Evolutionary conservation across 92 coral and sea anemone species (phyloP), one percentile per base, ranked within the genome.

Genomic region (Epizoanthus fatuus): DNA sequence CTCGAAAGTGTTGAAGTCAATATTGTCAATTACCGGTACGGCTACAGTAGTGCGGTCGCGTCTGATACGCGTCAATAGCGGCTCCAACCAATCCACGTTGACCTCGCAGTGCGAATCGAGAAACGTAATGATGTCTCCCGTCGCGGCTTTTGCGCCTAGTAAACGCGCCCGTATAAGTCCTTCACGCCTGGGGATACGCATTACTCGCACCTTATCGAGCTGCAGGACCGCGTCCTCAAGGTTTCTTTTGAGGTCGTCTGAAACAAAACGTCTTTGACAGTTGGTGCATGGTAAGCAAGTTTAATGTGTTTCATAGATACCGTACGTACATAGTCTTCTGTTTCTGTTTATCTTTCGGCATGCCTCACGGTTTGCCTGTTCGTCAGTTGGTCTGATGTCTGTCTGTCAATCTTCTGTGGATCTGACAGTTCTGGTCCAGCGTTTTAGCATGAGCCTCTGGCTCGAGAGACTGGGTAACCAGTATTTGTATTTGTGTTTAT

Each of bases 81-180:
- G 95, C 69, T 90, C 89, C 54, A 94, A 74, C 98, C 98, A 94
- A 68, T 85, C 93, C 38, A 79, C 95, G 69, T 94, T 94, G 13
- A 93, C 95, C 67, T 94, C 98, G 64, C 98, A 94, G 86, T 94
- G 98, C 17, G 96, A 92, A 69, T 94, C 98, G 52, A 94, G 91
- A 76, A 94, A 94, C 51, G 96, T 90, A 49, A 94, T 51, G 39
- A 94, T 95, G 62, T 92, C 88, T 32, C 87, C 98, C 66, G 62
- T 92, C 29, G 98, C 94, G 51, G 94, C 89, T 53, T 89, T 69
- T 62, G 98, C 98, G 63, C 98, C 98, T 40, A 90, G 67, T 0
- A 94, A 84, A 35, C 98, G 96, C 37, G 96, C 96, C 19, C 98
- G 93, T 69, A 94, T 87, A 7, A 94, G 94, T 38, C 98, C 98